Evolutionary conservation across 2,113 vertebrate genomes (phyloP), one percentile per base, ranked within the genome.

Genomic region (Semnopithecus entellus): DNA sequence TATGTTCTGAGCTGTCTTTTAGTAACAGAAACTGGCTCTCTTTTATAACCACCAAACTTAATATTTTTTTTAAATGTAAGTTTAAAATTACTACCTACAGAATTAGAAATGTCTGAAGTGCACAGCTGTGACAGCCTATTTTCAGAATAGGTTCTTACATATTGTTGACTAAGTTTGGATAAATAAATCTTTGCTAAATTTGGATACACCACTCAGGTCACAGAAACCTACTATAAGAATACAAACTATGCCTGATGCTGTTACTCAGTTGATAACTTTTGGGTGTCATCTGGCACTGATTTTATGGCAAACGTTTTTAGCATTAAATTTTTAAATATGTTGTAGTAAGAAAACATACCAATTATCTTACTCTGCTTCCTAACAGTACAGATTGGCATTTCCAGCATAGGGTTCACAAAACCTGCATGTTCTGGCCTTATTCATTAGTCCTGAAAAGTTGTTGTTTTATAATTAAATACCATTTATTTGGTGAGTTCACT

Each of bases 111-210:
- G 48, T 76, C 35, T 88, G 78, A 96, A 82, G 80, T 23, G 61
- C 64, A 91, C 3, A 95, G 57, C 75, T 13, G 16, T 52, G 76
- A 76, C 32, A 81, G 9, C 50, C 92, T 92, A 85, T 88, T 94
- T 95, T 59, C 30, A 92, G 72, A 97, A 94, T 5, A 82, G 38
- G 18, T 57, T 96, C 43, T 70, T 23, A 83, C 22, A 87, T 95
- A 82, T 43, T 90, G 57, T 8, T 76, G 10, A 91, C 43, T 82
- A 75, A 84, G 50, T 94, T 38, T 90, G 22, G 14, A 92, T 50
- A 96, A 96, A 88, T 88, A 96, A 43, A 43, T 90, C 52, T 91
- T 95, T 81, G 75, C 81, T 90, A 97, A 93, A 92, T 84, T 83
- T 94, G 38, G 43, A 72, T 68, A 80, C 8, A 82, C 2, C 10